Evolutionary conservation across 2,888 invertebrate genomes (phyloP).

Genomic region (Augiades crinisus): DNA sequence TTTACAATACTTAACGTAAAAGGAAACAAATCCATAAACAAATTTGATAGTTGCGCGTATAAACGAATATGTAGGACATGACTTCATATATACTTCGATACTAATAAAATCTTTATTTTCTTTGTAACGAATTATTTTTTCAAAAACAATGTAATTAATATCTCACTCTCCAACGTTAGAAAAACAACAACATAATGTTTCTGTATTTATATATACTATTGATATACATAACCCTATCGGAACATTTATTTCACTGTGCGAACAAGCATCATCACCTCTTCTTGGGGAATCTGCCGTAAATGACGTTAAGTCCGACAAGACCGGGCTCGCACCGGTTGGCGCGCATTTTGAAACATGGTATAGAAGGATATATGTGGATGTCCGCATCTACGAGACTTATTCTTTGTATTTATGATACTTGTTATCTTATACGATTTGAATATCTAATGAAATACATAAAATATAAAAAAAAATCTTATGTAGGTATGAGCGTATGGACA

Average conservation of each 20-base stretch:
- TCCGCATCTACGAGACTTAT: constrained; percentile 23
- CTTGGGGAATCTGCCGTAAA: background rate
- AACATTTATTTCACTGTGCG: background rate
- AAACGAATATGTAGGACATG: no score
- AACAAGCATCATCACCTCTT: background rate
- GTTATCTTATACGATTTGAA: constrained; percentile 16
- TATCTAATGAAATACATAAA: constrained; percentile 2
- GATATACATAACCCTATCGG: no score
- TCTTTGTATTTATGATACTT: constrained; percentile 18
- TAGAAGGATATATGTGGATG: constrained; percentile 20
- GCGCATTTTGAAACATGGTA: constrained; percentile 16
- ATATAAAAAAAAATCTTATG: constrained; percentile 12
- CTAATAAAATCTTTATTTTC: no score
- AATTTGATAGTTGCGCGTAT: no score
- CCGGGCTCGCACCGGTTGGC: constrained; percentile 8
- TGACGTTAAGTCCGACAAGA: constrained; percentile 18
- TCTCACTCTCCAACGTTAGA: no score
- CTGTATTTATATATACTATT: no score
- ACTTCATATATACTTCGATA: no score
- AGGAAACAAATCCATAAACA: no score
- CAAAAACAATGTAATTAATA: no score
- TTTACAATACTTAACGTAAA: no score
- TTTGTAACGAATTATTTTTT: no score
- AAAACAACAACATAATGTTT: no score
- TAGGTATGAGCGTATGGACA: constrained; percentile 4